Percentiles rank a stretch among this genome's conserved stretches.
Evolutionary conservation across 2,797 vertebrate species (phyloP).

Genomic region (Myiotriccus ornatus): DNA sequence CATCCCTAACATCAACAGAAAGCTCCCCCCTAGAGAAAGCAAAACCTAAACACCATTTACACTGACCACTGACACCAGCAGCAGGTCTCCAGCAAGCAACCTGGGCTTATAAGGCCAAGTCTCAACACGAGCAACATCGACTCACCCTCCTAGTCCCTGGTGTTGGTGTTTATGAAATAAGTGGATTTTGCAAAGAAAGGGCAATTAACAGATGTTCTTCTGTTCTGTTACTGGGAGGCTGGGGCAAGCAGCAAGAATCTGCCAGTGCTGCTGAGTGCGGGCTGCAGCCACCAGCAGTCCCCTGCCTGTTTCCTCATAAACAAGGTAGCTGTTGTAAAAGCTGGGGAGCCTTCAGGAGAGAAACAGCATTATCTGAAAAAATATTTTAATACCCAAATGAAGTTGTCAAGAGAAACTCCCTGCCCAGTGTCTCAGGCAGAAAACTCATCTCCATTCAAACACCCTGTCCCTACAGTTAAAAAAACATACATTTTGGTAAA

Average conservation of each 20-base stretch:
- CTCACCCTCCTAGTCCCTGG: accelerated
- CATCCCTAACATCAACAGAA: neutral
- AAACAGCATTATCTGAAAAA: neutral
- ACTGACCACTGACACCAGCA: neutral
- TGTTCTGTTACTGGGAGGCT: neutral
- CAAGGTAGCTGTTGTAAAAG: neutral
- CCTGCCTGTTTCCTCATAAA: neutral
- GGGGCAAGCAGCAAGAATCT: neutral
- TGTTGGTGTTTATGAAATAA: neutral
- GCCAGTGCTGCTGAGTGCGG: neutral
- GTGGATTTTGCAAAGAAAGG: neutral
- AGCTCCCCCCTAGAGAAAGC: neutral
- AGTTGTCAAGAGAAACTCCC: neutral
- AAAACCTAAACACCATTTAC: neutral
- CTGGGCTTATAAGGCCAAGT: neutral
- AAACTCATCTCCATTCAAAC: neutral
- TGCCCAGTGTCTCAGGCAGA: neutral
- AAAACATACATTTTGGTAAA: neutral
- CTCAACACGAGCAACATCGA: neutral
- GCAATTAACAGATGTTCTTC: neutral
- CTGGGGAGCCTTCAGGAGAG: neutral
- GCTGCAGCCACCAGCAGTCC: neutral
- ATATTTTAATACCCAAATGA: neutral
- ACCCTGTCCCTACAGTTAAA: neutral
- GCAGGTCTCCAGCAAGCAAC: neutral